A percentile compares a stretch with the other conserved stretches of the same genome.
These are phyloP conservation scores for Minunthozetes semirufus DNA, from an alignment of 2,888 invertebrate species.

Conservation along the genomic window DNA sequence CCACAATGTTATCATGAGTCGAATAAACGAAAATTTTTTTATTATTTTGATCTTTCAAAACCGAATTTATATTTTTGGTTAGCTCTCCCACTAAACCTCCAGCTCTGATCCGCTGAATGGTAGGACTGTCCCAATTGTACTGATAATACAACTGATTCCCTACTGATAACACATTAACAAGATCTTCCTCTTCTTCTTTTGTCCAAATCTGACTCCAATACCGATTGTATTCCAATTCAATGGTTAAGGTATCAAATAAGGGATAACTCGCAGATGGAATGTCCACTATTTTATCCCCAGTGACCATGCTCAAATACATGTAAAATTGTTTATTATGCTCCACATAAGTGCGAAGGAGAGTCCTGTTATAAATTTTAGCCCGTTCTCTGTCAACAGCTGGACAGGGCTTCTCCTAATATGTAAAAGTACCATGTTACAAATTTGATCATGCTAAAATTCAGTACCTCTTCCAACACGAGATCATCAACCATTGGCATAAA, in stretches of 20 bases:
- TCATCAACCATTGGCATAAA: slow-evolving; percentile 26
- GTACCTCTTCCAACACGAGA: neutral
- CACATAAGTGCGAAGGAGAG: too few species aligned
- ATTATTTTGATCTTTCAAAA: neutral
- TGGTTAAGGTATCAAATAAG: too few species aligned
- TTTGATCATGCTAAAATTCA: too few species aligned
- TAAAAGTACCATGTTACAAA: too few species aligned
- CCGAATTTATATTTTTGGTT: neutral
- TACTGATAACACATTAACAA: too few species aligned
- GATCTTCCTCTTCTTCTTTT: slow-evolving; percentile 17
- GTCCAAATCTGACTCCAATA: slow-evolving; percentile 28
- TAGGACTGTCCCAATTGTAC: slow-evolving; percentile 20
- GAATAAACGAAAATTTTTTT: slow-evolving; percentile 31
- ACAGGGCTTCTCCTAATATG: too few species aligned
- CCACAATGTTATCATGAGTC: slow-evolving; percentile 33
- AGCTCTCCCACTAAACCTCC: slow-evolving; percentile 29
- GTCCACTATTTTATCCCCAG: slow-evolving; percentile 8
- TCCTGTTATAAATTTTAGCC: too few species aligned
- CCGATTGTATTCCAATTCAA: slow-evolving; percentile 6
- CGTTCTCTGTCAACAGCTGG: too few species aligned
- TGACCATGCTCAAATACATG: neutral
- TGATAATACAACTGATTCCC: too few species aligned
- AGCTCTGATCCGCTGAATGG: neutral
- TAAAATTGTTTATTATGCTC: too few species aligned
- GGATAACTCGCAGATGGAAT: too few species aligned